These are phyloP conservation scores for Sebastes diploproa DNA, from an alignment of 2,797 vertebrate genomes.

Conservation along the genomic window DNA sequence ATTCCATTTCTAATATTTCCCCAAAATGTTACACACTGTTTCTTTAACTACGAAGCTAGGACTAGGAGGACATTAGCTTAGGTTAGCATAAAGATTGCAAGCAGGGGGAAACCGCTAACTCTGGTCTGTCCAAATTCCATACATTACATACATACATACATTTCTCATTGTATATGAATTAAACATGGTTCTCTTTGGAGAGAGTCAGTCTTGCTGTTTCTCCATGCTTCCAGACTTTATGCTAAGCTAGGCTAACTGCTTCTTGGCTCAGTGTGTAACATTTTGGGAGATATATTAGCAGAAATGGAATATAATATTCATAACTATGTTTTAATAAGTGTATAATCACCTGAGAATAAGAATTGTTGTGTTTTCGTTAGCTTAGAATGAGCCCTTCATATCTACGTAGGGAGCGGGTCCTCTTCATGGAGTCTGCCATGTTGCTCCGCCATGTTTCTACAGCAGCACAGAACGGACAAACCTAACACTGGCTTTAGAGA, in stretches of 20 bases:
- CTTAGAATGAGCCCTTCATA: neutral
- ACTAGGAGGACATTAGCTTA: too few relatives aligned
- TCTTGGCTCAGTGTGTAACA: neutral
- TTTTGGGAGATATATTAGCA: neutral
- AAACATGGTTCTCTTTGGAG: too few relatives aligned
- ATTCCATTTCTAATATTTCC: too few relatives aligned
- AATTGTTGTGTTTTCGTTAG: neutral
- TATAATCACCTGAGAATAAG: too few relatives aligned
- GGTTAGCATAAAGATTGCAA: too few relatives aligned
- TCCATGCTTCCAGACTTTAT: neutral
- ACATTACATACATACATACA: too few relatives aligned
- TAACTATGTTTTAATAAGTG: neutral
- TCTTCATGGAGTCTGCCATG: neutral
- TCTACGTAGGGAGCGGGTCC: too few relatives aligned
- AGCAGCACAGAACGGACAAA: neutral
- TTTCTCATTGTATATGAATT: too few relatives aligned
- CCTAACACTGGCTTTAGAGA: accelerated
- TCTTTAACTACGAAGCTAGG: too few relatives aligned
- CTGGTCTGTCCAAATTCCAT: too few relatives aligned
- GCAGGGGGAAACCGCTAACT: too few relatives aligned
- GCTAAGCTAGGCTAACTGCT: neutral
- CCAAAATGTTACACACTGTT: too few relatives aligned
- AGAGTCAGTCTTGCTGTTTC: neutral
- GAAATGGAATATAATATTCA: neutral
- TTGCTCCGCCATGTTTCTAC: neutral